Evolutionary conservation across 2,113 vertebrate genomes (phyloP).

Genomic region (Hemibagrus wyckioides): DNA sequence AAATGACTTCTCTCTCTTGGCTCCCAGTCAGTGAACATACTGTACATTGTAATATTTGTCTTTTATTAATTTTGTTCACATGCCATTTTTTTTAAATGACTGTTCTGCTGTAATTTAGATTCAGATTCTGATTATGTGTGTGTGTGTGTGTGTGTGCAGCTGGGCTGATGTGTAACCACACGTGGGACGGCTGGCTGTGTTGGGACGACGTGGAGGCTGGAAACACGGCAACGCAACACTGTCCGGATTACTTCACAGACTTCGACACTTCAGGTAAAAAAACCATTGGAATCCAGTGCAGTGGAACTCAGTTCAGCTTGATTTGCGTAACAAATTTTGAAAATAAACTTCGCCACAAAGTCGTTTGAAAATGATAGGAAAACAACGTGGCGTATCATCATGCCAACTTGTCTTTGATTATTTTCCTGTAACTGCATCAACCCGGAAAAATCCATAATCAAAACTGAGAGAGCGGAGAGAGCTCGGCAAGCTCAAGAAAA

Average conservation of each 20-base stretch:
- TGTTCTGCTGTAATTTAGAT: background rate
- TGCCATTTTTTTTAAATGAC: background rate
- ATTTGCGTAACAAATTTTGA: background rate
- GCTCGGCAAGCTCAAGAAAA: background rate
- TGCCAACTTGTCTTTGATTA: background rate
- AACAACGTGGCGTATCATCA: background rate
- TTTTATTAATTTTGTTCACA: background rate
- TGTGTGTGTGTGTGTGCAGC: constrained; percentile 17
- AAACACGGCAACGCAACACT: constrained; percentile 79
- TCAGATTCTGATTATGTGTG: background rate
- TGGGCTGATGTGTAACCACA: constrained; percentile 82
- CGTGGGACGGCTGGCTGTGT: constrained; percentile 97
- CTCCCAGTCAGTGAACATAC: background rate
- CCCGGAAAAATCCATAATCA: background rate
- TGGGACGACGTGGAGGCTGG: constrained; percentile 86
- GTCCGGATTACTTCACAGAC: constrained; percentile 88
- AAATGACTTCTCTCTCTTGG: background rate
- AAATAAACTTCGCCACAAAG: background rate
- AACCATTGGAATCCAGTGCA: background rate
- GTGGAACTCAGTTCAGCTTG: background rate
- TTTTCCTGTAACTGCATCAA: background rate
- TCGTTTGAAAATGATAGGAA: background rate
- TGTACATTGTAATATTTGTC: background rate
- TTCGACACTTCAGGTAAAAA: constrained; percentile 85
- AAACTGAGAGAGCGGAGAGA: too few relatives aligned